Base-by-base conservation (phyloP, 2,888 invertebrate genomes). In the Tetragonula carbonaria region DNA sequence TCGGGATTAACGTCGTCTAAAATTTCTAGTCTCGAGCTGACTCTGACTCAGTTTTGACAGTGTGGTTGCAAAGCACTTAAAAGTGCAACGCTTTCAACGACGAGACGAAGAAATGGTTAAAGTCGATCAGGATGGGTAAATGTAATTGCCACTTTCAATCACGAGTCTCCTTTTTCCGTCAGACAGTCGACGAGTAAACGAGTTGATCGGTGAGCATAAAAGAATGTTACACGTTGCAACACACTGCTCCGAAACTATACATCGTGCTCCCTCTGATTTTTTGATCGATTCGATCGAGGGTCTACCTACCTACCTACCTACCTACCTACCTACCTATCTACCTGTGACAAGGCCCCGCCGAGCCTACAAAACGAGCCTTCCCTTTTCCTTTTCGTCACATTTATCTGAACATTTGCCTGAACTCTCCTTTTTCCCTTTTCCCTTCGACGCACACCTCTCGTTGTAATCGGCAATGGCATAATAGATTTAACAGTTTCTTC, bases 401-500 rank as follows among this genome's bases (percentile, higher is more conserved):
- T 74, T 79, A 68, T 78, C 86, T 59, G 23, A 23, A 23, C 23
- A 23, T 23, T 23, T 23, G 33, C 70, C 80, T 13, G 53, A 50
- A 45, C 50, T 73, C 55, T 38, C 66, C 66, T 73, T 57, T 78
- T 73, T 65, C 74, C 73, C 71, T 70, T 78, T 71, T 70, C 75
- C 68, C 73, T 82, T 78, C 80, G 66, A 68, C 67, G 82, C 62
- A 66, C 45, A 74, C 72, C 86, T 66, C 82, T 80, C 33, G 0
- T 85, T 74, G 82, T 81, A 88, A 91, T 91, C 88, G 79, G 82
- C 75, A 84, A 83, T 78, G 80, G 88, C 78, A 88, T 92, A 92
- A 92, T 91, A 91, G 92, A 92, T 92, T 91, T 91, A 91, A 91
- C 92, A 91, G 91, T 92, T 92, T 90, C 91, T 86, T 84, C 86